Percentiles rank a stretch among this genome's conserved stretches.
These are phyloP conservation scores for Melipona quadrifasciata DNA, from an alignment of 1,140 invertebrate species.

Conservation along the genomic window DNA sequence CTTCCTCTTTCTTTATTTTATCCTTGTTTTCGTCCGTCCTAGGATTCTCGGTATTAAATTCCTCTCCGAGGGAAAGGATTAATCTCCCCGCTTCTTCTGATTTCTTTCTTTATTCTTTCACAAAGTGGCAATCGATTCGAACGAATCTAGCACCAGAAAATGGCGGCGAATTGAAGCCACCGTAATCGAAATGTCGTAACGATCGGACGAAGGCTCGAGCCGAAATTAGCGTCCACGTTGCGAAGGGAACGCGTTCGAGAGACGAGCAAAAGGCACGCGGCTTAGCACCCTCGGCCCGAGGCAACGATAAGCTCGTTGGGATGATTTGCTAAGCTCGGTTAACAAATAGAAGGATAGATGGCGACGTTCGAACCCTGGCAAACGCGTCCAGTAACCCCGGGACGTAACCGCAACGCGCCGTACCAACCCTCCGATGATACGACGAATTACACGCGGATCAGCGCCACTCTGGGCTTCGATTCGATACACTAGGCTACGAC, in stretches of 20 bases:
- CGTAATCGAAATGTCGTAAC: not conserved
- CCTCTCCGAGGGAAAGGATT: not conserved
- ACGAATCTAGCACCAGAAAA: not conserved
- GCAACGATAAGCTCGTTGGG: constrained; percentile 79
- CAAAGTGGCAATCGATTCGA: not conserved
- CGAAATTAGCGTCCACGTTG: constrained; percentile 60
- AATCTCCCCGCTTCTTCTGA: not conserved
- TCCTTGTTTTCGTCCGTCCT: not conserved
- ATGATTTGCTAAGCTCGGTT: constrained; percentile 81
- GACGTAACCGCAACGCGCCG: constrained; percentile 54
- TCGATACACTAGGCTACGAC: constrained; percentile 74
- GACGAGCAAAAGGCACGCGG: constrained; percentile 63
- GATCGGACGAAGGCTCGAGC: constrained; percentile 13
- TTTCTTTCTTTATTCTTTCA: not conserved
- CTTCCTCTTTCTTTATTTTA: not conserved
- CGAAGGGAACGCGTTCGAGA: constrained; percentile 41
- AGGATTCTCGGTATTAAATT: not conserved
- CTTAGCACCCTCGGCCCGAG: constrained; percentile 77
- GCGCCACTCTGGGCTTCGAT: constrained; percentile 75
- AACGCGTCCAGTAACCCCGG: constrained; percentile 66
- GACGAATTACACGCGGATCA: constrained; percentile 80
- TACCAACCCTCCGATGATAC: constrained; percentile 61
- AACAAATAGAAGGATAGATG: constrained; percentile 82
- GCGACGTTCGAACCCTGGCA: constrained; percentile 73
- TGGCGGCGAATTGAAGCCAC: too few species aligned